Evolutionary conservation across 92 coral and sea anemone species (phyloP).

Genomic region (Parazoanthus darwini): DNA sequence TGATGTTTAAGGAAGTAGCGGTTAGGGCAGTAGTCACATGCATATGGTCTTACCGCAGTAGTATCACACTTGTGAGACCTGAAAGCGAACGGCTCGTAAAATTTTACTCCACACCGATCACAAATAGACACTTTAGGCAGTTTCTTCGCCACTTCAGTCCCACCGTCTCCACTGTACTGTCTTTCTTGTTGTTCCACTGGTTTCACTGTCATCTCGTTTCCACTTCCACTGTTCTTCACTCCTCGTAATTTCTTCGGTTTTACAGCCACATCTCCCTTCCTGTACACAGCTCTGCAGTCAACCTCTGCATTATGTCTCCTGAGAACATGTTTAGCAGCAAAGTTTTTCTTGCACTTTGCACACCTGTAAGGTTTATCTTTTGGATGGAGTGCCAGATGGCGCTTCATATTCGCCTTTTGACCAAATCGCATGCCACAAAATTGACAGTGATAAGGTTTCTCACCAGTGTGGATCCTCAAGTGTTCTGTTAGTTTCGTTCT

Average conservation of each 20-base stretch:
- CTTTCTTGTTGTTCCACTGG: not conserved
- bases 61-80: not conserved
- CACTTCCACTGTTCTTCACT: not conserved
- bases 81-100: not conserved
- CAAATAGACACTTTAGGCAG: not conserved
- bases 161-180: not conserved
- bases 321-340: not conserved
- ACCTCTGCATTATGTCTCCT: conserved; percentile 3
- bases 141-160: not conserved
- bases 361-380: conserved; percentile 38
- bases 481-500: conserved; percentile 32
- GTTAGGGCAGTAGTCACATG: conserved; percentile 30
- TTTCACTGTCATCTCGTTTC: not conserved
- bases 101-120: not conserved
- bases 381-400: conserved; percentile 11
- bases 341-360: conserved; percentile 18
- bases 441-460: conserved; percentile 2
- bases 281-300: not conserved
- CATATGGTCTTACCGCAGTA: conserved; percentile 4
- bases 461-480: conserved; percentile 20
- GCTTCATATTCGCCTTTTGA: conserved; percentile 27
- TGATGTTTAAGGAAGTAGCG: conserved; percentile 28
- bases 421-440: conserved; percentile 8
- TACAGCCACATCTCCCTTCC: not conserved
- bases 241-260: not conserved